A percentile compares a stretch with the other conserved stretches of the same genome.
Conservation (phyloP, 1,140 invertebrate genomes). For the Epicauta chinensis region DNA sequence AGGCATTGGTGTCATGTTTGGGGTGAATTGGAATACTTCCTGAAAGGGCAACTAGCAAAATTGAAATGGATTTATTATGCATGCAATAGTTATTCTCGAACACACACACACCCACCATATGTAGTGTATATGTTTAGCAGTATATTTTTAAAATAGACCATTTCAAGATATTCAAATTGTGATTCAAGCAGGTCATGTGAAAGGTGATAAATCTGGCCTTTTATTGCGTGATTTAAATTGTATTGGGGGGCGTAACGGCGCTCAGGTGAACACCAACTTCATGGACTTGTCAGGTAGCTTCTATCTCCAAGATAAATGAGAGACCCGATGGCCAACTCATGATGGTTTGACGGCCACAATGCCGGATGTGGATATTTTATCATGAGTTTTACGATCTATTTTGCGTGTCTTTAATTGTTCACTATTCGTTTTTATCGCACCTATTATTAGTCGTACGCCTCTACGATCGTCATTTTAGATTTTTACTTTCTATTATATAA, state of each 20-base stretch:
- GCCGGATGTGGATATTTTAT: slow-evolving; percentile 30
- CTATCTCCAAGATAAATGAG: slow-evolving; percentile 32
- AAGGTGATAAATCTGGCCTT: slow-evolving; percentile 15
- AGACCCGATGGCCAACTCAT: slow-evolving; percentile 25
- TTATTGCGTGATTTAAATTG: slow-evolving; percentile 14
- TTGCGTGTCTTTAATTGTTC: slow-evolving; percentile 21
- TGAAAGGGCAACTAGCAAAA: too few species aligned
- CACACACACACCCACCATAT: too few species aligned
- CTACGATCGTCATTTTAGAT: not conserved
- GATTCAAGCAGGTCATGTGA: slow-evolving; percentile 13
- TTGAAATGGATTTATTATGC: too few species aligned
- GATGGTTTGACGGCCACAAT: slow-evolving; percentile 18
- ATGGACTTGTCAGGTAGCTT: slow-evolving; percentile 22
- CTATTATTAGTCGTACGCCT: not conserved
- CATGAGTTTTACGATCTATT: slow-evolving; percentile 19
- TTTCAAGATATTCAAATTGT: slow-evolving; percentile 7
- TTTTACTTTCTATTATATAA: not conserved
- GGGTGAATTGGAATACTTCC: too few species aligned
- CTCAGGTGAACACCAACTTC: slow-evolving; percentile 14
- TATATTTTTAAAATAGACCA: slow-evolving; percentile 4
- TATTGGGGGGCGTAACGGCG: slow-evolving; percentile 14
- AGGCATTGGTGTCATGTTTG: too few species aligned
- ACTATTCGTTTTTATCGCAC: slow-evolving; percentile 10
- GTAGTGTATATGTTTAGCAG: not conserved
- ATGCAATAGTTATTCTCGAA: too few species aligned